Percentiles rank a stretch among this genome's conserved stretches.
Conservation (phyloP, 2,113 vertebrate species). For the Tragulus kanchil region DNA sequence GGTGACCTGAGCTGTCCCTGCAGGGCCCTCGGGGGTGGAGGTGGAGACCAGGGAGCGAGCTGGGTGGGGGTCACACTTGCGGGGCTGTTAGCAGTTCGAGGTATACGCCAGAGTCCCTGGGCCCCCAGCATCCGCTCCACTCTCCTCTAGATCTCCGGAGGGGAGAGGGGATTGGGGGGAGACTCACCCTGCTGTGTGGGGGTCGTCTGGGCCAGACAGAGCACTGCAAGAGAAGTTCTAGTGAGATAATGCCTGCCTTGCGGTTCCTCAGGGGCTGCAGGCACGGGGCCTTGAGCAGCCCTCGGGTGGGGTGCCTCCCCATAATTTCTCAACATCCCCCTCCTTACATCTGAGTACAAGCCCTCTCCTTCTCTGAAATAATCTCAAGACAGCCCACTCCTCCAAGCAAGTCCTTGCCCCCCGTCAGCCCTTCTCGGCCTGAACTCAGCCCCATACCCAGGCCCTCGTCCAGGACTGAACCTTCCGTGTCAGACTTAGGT, state of each 20-base stretch:
- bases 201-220: background rate
- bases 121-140: fast-evolving
- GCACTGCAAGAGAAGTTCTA: background rate
- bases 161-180: background rate
- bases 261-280: fast-evolving
- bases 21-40: background rate
- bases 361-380: background rate
- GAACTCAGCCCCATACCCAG: background rate
- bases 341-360: fast-evolving
- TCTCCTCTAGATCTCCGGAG: background rate
- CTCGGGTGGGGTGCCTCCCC: background rate
- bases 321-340: background rate
- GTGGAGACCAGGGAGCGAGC: background rate
- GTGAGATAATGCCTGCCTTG: background rate
- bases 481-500: background rate
- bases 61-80: background rate
- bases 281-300: background rate
- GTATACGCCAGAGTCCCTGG: background rate
- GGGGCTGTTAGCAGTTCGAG: background rate
- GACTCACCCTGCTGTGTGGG: background rate
- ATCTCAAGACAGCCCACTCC: background rate
- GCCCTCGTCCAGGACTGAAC: background rate
- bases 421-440: background rate
- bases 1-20: fast-evolving
- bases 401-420: background rate